Base-by-base conservation (phyloP, 2,113 vertebrate genomes). In the Psophia crepitans region DNA sequence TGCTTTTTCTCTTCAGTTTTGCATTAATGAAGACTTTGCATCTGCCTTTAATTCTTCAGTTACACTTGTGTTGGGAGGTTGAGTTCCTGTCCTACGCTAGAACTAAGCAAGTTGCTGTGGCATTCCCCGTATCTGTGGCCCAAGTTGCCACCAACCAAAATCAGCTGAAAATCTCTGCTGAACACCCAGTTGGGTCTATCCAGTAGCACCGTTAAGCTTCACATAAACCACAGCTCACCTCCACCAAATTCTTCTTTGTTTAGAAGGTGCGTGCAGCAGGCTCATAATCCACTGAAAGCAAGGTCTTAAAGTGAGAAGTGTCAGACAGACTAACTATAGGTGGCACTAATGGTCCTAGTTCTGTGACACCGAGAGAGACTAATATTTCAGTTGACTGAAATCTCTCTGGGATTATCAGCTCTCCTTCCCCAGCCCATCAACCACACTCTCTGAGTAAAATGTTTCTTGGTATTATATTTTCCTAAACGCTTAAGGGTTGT, bases 291-390 rank as follows among this genome's bases (percentile, higher is more conserved):
- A 56, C 4, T 23, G 28, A 48, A 57, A 60, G 30, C 14, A 58
- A 73, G 71, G 54, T 58, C 76, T 82, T 56, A 32, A 56, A 75
- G 35, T 56, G 54, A 28, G 30, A 84, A 69, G 58, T n/a, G 54
- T 84, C 85, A 84, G 73, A 39, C 5, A 73, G 57, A 82, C 54
- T 13, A 90, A 96, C 94, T 79, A 96, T 92, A 95, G 94, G 89
- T 94, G 92, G 92, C 95, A 94, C 94, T 84, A 87, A 84, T 5
- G 5, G 88, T 84, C 86, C 80, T 92, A 56, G 17, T 64, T 95
- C 68, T 21, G 68, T 58, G 93, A 58, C 89, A 89, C 3, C 0
- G 1, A 80, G 37, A 73, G 49, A 27, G 17, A 53, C 18, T 11
- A 23, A 5, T 4, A 44, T 27, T 57, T 61, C 79, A 46, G 16